phyloP scores from a whole-genome alignment of 1,140 invertebrate species.

The Hypsibius dujardini region DNA sequence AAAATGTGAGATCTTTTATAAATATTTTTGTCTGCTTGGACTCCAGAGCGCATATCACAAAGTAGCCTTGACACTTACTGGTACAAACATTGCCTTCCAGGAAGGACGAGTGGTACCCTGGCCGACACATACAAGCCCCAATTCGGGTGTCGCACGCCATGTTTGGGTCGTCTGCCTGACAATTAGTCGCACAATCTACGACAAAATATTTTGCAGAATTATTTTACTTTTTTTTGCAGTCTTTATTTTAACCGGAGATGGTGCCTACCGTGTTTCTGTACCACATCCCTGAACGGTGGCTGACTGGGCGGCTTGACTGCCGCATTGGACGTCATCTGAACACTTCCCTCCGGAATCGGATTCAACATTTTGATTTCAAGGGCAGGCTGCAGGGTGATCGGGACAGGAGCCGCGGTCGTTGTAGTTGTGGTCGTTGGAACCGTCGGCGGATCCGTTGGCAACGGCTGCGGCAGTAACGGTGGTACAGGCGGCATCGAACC shows the following conservation, averaged over 20 bases:
- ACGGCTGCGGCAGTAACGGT: neutral
- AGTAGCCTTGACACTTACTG: neutral
- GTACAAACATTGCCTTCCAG: neutral
- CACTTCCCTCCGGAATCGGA: no score
- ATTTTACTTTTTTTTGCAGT: neutral
- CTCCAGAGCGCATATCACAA: neutral
- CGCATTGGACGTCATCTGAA: no score
- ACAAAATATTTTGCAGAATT: neutral
- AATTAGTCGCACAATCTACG: neutral
- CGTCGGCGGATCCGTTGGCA: neutral
- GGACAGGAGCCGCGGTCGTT: no score
- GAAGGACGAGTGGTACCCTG: neutral
- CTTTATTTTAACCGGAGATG: neutral
- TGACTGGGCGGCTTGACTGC: neutral
- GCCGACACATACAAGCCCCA: slow-evolving; percentile 7
- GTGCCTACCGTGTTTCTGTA: neutral
- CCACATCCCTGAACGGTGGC: neutral
- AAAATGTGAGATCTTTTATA: no score
- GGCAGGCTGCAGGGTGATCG: no score
- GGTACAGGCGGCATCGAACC: no score
- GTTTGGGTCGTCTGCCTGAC: neutral
- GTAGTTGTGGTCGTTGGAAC: neutral
- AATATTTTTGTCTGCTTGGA: no score
- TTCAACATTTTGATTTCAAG: no score
- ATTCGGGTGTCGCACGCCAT: neutral